phyloP scores from a whole-genome alignment of 2,888 invertebrate genomes.

The Sussaba pulchella region DNA sequence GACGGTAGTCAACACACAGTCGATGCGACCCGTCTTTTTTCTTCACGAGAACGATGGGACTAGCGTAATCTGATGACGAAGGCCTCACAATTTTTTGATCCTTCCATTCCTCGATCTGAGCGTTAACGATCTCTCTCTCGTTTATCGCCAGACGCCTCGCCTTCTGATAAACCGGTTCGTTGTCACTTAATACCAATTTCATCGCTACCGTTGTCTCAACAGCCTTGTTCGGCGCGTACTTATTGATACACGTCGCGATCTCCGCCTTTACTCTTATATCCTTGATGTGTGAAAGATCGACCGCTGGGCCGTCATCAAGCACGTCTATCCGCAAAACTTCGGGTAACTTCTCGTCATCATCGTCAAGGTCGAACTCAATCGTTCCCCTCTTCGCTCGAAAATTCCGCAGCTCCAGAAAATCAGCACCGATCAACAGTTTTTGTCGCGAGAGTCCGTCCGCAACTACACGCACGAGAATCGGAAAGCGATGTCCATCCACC shows the following conservation, averaged over 20 bases:
- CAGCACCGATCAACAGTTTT: conserved; percentile 28
- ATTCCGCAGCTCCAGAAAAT: conserved; percentile 21
- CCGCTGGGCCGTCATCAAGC: neutral
- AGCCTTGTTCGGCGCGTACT: conserved; percentile 69
- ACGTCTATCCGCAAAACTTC: neutral
- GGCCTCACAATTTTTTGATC: conserved; percentile 74
- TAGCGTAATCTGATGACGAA: conserved; percentile 77
- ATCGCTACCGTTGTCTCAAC: conserved; percentile 70
- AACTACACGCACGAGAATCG: conserved; percentile 19
- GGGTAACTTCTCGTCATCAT: neutral
- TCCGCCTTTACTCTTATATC: neutral
- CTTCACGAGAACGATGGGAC: conserved; percentile 74
- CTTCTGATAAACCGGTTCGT: conserved; percentile 71
- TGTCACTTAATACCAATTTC: conserved; percentile 74
- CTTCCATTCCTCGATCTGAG: conserved; percentile 70
- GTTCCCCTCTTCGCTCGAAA: neutral
- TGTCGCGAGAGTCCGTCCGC: conserved; percentile 24
- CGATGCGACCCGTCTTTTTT: conserved; percentile 71
- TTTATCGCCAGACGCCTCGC: conserved; percentile 71
- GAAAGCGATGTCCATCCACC: conserved; percentile 22
- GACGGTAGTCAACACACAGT: conserved; percentile 70
- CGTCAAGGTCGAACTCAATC: neutral
- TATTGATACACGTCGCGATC: conserved; percentile 47
- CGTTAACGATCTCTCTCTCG: conserved; percentile 73
- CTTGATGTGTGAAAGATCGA: conserved; percentile 2